These are phyloP conservation scores for Platygyra sinensis DNA, from an alignment of 64 coral and sea anemone species.

Conservation along the genomic window DNA sequence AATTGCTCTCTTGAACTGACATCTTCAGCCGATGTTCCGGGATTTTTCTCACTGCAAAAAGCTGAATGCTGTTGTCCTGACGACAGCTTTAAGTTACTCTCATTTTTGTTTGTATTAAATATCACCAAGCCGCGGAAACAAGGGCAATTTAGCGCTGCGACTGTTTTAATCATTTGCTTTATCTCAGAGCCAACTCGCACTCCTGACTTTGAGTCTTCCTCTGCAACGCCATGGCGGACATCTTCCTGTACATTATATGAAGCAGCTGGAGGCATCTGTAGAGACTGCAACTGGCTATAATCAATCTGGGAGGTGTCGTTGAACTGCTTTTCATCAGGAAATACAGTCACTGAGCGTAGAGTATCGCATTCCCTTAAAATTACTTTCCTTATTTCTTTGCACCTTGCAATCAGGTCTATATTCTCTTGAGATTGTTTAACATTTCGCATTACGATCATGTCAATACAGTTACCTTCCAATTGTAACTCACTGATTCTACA, in stretches of 20 bases:
- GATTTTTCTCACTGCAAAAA: background rate
- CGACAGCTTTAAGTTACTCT: background rate
- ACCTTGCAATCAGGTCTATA: background rate
- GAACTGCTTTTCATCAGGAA: background rate
- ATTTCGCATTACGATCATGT: constrained; percentile 1
- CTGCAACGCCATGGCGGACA: background rate
- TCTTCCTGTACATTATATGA: background rate
- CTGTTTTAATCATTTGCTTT: background rate
- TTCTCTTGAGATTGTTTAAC: background rate
- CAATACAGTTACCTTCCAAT: background rate
- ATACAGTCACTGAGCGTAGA: background rate
- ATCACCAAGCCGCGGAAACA: background rate
- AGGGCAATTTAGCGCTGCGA: background rate
- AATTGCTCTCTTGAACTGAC: background rate
- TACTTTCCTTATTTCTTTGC: constrained; percentile 13
- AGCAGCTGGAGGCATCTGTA: background rate
- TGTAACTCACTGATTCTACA: constrained; percentile 30
- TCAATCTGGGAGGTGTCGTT: background rate
- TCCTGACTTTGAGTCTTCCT: background rate
- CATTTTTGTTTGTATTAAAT: background rate
- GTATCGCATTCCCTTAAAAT: constrained; percentile 1
- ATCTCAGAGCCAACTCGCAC: background rate
- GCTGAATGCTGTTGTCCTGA: background rate
- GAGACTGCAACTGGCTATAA: background rate
- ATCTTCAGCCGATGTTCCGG: background rate